Conservation (phyloP, 30 jellyfish, hydroid and myxozoan species). For the Catostylus mosaicus region DNA sequence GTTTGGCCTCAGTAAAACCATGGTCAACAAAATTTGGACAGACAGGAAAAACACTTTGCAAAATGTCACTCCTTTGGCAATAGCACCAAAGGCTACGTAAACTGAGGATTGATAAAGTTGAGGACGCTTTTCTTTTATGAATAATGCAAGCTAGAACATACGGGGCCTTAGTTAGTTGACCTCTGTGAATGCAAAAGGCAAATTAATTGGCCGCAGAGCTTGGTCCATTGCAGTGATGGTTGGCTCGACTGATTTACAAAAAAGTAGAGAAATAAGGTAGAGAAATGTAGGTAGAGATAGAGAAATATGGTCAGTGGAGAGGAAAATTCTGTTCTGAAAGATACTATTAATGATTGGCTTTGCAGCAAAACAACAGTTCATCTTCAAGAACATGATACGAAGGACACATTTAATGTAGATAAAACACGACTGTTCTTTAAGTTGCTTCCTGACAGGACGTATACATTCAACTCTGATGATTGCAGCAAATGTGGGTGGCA, state of each 20-base stretch:
- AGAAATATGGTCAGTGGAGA: constrained; percentile 4
- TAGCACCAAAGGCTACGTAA: constrained; percentile 16
- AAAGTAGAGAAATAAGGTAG: neutral
- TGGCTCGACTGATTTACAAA: constrained; percentile 15
- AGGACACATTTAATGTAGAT: constrained; percentile 17
- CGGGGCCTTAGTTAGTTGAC: neutral
- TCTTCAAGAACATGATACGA: constrained; percentile 21
- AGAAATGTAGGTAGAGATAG: no score
- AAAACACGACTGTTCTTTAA: constrained; percentile 19
- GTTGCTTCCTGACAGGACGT: constrained; percentile 38
- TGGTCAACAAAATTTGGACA: constrained; percentile 29
- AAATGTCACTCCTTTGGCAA: constrained; percentile 30
- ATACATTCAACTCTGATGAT: neutral
- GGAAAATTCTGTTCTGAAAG: neutral
- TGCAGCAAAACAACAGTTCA: constrained; percentile 5
- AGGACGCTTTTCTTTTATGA: neutral
- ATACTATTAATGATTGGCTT: neutral
- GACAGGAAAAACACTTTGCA: constrained; percentile 33
- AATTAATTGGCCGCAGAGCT: neutral
- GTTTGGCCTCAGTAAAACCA: constrained; percentile 43
- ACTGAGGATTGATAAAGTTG: neutral
- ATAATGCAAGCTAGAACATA: neutral
- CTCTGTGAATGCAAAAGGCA: neutral
- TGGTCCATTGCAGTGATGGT: neutral
- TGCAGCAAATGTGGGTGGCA: neutral